These are phyloP conservation scores for Toxostoma redivivum DNA, from an alignment of 2,113 vertebrate species.

Conservation along the genomic window DNA sequence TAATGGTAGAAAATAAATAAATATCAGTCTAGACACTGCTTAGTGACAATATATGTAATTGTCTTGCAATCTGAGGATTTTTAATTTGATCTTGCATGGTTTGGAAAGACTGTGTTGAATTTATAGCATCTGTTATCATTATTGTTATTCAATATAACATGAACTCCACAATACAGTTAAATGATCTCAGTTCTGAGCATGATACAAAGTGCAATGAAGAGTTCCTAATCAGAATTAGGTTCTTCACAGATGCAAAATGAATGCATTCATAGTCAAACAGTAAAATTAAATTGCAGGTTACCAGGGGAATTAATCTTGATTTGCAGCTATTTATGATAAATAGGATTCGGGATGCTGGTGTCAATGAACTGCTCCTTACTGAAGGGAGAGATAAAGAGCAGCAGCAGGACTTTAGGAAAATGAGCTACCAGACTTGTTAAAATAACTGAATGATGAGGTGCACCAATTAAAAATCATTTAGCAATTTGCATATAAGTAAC, in stretches of 20 bases:
- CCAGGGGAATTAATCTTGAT: conserved; percentile 44
- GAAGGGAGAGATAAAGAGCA: not conserved
- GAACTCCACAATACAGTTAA: not conserved
- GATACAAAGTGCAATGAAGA: not conserved
- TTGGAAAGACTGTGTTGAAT: not conserved
- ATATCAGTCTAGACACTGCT: not conserved
- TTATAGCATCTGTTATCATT: not conserved
- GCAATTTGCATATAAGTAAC: not conserved
- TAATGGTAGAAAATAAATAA: not conserved
- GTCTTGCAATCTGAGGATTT: not conserved
- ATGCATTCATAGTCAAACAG: conserved; percentile 1
- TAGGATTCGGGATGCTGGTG: not conserved
- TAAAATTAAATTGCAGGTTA: conserved; percentile 31
- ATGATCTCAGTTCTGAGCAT: not conserved
- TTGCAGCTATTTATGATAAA: conserved; percentile 38
- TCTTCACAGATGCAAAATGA: not conserved
- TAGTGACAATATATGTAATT: not conserved
- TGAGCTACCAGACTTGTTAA: not conserved
- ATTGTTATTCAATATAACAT: not conserved
- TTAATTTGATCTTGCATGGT: not conserved
- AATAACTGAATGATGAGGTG: not conserved
- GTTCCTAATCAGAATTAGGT: not conserved
- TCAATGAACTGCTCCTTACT: not conserved
- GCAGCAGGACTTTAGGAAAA: conserved; percentile 7
- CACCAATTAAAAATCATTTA: conserved; percentile 24